phyloP scores from a whole-genome alignment of 2,113 vertebrate species.

The human (Homo sapiens) region GRCh38 chr16:20040501-20041000 shows the following conservation, averaged over 20 bases:
- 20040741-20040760: background rate
- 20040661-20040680: background rate
- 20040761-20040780: background rate
- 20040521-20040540: background rate
- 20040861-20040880: background rate
- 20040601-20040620: background rate
- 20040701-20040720: background rate
- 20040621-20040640: background rate
- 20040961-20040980: background rate
- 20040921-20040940: slow-evolving; percentile 23
- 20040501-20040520: background rate
- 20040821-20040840: background rate
- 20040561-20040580: background rate
- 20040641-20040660: background rate
- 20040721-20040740: background rate
- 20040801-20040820: background rate
- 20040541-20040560: background rate
- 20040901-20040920: slow-evolving; percentile 16
- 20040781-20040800: background rate
- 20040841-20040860: background rate
- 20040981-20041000: background rate
- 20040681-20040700: background rate
- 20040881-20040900: background rate
- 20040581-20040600: background rate
- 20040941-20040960: slow-evolving; percentile 17